Evolutionary conservation across 2,888 invertebrate genomes (phyloP), one percentile per base, ranked within the genome.

Genomic region (Ormyrus thymus): DNA sequence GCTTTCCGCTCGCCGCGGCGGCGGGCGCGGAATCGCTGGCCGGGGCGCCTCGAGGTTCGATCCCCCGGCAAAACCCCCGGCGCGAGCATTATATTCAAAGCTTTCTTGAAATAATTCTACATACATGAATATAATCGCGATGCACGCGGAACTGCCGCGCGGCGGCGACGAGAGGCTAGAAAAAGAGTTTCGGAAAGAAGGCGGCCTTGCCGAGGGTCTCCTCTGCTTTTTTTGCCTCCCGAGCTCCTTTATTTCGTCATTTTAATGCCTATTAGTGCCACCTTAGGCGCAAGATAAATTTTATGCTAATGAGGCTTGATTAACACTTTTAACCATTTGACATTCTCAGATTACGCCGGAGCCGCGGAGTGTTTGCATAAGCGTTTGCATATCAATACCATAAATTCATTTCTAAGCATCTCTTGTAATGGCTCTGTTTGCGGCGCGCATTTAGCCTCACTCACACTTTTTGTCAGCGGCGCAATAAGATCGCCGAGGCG

Each of bases 101-200:
- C 80, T 81, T 83, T 81, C 81, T 81, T 78, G 81, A 82, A 84
- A 83, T 81, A 76, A 81, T 83, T 83, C 66, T 83, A 82, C 83
- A 83, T 83, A 83, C 46, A 81, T 83, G 83, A 84, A 84, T 83
- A 83, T 73, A 72, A 77, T 79, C 76, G 72, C 64, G 58, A 53
- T 13, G 62, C 45, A 13, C 29, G 29, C 29, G 29, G 29, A 29
- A 29, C 29, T 29, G 29, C 46, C 55, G 45, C 59, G 62, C 68
- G 71, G 58, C 50, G 48, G 29, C n/a, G 45, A 29, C 3, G 29
- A 29, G 29, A 29, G 1, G 29, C n/a, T 15, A 15, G 11, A 59
- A 13, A 72, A 45, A 10, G 5, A 55, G 59, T 8, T 29, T 69
- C 55, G 46, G 64, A 73, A 73, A 76, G 66, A 76, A 58, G 58